These are phyloP conservation scores for Agriotes lineatus DNA, from an alignment of 2,888 invertebrate genomes.

Conservation along the genomic window DNA sequence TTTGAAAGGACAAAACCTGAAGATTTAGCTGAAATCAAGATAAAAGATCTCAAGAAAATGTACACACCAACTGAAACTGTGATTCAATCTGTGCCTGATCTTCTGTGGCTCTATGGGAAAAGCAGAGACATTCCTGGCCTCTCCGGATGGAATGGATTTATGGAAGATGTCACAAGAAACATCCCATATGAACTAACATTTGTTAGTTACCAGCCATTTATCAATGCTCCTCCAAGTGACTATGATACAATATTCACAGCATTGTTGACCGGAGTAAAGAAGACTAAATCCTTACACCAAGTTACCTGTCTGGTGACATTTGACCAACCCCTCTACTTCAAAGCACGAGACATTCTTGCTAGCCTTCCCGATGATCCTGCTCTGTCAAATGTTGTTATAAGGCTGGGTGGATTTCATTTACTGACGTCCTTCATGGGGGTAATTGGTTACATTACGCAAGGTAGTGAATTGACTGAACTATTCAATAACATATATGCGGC, in stretches of 20 bases:
- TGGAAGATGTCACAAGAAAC: constrained; percentile 30
- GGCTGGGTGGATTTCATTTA: not conserved
- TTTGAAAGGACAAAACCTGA: constrained; percentile 24
- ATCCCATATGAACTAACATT: constrained; percentile 26
- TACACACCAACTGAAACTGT: constrained; percentile 23
- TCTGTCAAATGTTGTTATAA: not conserved
- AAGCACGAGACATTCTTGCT: constrained; percentile 21
- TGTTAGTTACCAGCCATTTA: constrained; percentile 24
- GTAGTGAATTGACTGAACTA: not conserved
- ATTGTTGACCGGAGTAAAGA: constrained; percentile 14
- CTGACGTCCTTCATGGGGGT: constrained; percentile 14
- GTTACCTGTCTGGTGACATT: constrained; percentile 14
- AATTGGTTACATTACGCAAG: not conserved
- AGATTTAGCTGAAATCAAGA: constrained; percentile 25
- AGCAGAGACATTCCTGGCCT: constrained; percentile 28
- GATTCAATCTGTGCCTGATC: constrained; percentile 20
- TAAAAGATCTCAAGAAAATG: constrained; percentile 21
- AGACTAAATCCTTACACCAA: constrained; percentile 25
- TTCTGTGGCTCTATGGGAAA: constrained; percentile 31
- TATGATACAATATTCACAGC: constrained; percentile 2
- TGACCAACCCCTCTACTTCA: constrained; percentile 23
- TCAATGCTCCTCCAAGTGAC: constrained; percentile 18
- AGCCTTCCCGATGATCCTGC: not conserved
- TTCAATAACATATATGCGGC: not conserved
- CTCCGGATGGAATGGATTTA: constrained; percentile 24